A percentile compares a stretch with the other conserved stretches of the same genome.
Conservation (phyloP, 2,888 invertebrate species). For the Pterobdella sp. region DNA sequence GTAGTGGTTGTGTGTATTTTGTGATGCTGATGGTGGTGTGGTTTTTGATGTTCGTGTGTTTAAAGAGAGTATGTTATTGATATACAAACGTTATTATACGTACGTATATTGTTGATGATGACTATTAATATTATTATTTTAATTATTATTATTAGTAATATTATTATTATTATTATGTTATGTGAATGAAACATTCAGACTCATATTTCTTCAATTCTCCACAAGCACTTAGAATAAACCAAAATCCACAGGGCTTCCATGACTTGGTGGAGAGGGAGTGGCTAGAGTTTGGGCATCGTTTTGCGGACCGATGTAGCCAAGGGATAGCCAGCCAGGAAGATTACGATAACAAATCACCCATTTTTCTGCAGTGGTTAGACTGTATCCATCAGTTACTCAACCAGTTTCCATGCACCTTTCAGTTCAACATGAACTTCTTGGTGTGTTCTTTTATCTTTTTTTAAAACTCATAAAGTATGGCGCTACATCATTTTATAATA, state of each 20-base stretch:
- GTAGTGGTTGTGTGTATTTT: too few relatives aligned
- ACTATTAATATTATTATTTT: background rate
- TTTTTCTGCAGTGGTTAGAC: constrained; percentile 95
- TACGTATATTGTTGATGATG: too few relatives aligned
- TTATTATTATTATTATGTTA: background rate
- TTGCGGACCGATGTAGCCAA: constrained; percentile 76
- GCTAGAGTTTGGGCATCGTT: constrained; percentile 96
- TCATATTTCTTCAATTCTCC: constrained; percentile 12
- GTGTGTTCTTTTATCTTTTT: too few relatives aligned
- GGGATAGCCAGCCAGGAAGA: constrained; percentile 62
- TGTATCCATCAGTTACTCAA: constrained; percentile 81
- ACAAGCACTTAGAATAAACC: constrained; percentile 20
- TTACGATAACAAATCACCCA: constrained; percentile 88
- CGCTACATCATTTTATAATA: too few relatives aligned
- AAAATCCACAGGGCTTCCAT: constrained; percentile 70
- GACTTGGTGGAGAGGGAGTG: constrained; percentile 88
- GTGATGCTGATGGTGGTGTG: background rate
- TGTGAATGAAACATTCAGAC: background rate
- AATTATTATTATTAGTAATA: background rate
- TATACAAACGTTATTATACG: background rate
- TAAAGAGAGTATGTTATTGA: background rate
- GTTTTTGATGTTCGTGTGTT: background rate
- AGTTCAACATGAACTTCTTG: constrained; percentile 85
- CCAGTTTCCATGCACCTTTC: constrained; percentile 86
- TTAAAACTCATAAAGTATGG: too few relatives aligned